Evolutionary conservation across 2,888 invertebrate genomes (phyloP), one percentile per base, ranked within the genome.

Genomic region (Emesis furor): DNA sequence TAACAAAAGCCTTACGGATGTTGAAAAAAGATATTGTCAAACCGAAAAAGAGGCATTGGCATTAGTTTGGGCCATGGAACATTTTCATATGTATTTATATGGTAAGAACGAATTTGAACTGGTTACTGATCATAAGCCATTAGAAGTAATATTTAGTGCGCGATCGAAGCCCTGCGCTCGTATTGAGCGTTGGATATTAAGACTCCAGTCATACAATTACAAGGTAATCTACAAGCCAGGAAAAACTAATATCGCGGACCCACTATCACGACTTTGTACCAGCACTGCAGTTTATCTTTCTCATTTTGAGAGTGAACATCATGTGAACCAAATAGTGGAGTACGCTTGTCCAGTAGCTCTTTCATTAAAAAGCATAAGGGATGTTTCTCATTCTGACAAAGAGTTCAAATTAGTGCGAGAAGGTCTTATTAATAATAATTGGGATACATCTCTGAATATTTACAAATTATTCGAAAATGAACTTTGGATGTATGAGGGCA

Each of bases 171-270:
- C 92, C 1, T 92, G 91, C 68, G 93, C 92, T 0, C 67, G 93
- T 14, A 73, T 90, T 0, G 89, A 90, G 46, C 17, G 89, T 0
- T 90, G 89, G 89, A 84, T 91, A 1, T 30, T 90, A 1, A 10
- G 89, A 0, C 39, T 90, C 0, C 90, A 90, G 59, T 17, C 89
- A 0, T 90, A 86, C 30, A 8, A 59, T 0, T 90, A 74, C 39
- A 88, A 84, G 0, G 35, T 90, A 0, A 81, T 32, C 7, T 90
- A 91, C 39, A 76, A 73, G 30, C 89, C 90, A 0, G 91, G 91
- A 0, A 90, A 89, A 39, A 69, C 24, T 0, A 92, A 92, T 74
- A 92, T 92, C 0, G 92, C 92, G 12, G 79, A 88, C 85, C 86
- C 89, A 86, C 86, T 86, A 83, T 88, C 86, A 79, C 37, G 81